Percentiles rank a stretch among this genome's conserved stretches.
Evolutionary conservation across 1,140 invertebrate genomes (phyloP).

Genomic region (Cotesia typhae): DNA sequence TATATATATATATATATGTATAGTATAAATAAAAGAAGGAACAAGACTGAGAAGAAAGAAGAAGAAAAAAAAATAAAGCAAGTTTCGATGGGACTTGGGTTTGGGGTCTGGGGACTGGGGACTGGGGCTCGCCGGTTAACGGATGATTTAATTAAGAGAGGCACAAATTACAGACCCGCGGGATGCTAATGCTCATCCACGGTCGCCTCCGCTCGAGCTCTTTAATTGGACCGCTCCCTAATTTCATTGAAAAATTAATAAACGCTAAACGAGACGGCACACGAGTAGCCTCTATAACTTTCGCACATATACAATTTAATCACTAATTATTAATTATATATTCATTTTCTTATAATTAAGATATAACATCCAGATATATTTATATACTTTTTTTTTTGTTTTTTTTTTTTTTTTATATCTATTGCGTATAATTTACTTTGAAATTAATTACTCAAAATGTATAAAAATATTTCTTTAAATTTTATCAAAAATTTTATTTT

Average conservation of each 20-base stretch:
- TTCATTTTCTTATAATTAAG: neutral
- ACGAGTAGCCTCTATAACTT: slow-evolving; percentile 7
- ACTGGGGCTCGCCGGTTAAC: slow-evolving; percentile 58
- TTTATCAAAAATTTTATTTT: too few relatives aligned
- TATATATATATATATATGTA: too few relatives aligned
- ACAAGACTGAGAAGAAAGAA: slow-evolving; percentile 42
- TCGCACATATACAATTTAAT: slow-evolving; percentile 26
- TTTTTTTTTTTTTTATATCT: too few relatives aligned
- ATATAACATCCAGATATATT: too few relatives aligned
- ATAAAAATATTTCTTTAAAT: too few relatives aligned
- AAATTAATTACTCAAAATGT: too few relatives aligned
- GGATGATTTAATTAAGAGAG: slow-evolving; percentile 68
- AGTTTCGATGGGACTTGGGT: slow-evolving; percentile 45
- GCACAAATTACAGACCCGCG: slow-evolving; percentile 66
- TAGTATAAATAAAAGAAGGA: slow-evolving; percentile 38
- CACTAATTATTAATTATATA: slow-evolving; percentile 1
- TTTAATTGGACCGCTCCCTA: slow-evolving; percentile 60
- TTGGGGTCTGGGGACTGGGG: slow-evolving; percentile 23
- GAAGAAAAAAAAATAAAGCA: slow-evolving; percentile 29
- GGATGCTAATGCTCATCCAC: slow-evolving; percentile 63
- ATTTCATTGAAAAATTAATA: slow-evolving; percentile 45
- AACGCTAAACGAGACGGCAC: slow-evolving; percentile 35
- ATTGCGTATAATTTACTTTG: too few relatives aligned
- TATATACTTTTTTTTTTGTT: too few relatives aligned
- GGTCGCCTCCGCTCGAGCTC: slow-evolving; percentile 56